Percentiles rank a stretch among this genome's conserved stretches.
Evolutionary conservation across 2,888 invertebrate genomes (phyloP).

Genomic region (Portevinia maculata): DNA sequence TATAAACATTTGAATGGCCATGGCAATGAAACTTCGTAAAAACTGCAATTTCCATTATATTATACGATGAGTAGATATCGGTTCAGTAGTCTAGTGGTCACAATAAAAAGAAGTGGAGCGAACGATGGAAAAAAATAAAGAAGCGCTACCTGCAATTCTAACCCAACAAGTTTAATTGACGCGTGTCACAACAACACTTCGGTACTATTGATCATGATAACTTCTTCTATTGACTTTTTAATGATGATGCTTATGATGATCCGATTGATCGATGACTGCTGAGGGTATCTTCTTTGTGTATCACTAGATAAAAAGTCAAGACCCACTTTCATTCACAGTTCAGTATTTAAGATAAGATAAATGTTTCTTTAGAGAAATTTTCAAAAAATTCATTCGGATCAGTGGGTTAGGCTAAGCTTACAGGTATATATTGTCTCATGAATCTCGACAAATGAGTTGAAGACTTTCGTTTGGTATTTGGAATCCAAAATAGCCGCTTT

Average conservation of each 20-base stretch:
- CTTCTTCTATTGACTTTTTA: conserved; percentile 4
- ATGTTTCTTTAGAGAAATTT: conserved; percentile 59
- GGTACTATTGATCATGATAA: conserved; percentile 25
- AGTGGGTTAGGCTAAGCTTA: too few relatives aligned
- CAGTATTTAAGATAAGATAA: conserved; percentile 33
- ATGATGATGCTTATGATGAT: conserved; percentile 45
- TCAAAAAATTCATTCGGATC: conserved; percentile 43
- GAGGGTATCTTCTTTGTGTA: conserved; percentile 5
- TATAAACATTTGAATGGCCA: conserved; percentile 9
- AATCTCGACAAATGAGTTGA: conserved; percentile 47
- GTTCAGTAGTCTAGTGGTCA: conserved; percentile 22
- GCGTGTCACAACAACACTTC: conserved; percentile 58
- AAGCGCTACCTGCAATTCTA: neutral
- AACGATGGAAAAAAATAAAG: neutral
- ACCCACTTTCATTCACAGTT: conserved; percentile 64
- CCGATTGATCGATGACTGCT: conserved; percentile 58
- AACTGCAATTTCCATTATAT: conserved; percentile 23
- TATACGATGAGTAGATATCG: conserved; percentile 7
- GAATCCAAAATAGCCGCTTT: conserved; percentile 38
- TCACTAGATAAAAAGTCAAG: conserved; percentile 27
- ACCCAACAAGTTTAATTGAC: conserved; percentile 25
- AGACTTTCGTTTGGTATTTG: conserved; percentile 49
- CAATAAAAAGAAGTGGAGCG: conserved; percentile 9
- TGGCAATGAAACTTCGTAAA: conserved; percentile 42
- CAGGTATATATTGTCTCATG: conserved; percentile 51